Evolutionary conservation across 2,888 invertebrate genomes (phyloP).

Genomic region (Quadroppia sp.): DNA sequence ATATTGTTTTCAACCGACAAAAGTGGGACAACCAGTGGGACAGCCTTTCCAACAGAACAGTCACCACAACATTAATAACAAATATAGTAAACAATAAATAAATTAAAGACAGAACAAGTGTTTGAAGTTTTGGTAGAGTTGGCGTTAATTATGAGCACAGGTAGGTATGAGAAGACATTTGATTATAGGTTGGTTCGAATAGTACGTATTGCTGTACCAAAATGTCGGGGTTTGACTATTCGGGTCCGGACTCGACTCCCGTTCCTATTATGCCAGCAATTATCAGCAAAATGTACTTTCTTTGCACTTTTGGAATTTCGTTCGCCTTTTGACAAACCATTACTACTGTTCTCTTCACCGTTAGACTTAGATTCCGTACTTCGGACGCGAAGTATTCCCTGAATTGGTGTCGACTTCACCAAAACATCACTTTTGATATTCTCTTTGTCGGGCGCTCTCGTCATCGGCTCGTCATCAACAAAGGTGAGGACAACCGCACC

Average conservation of each 20-base stretch:
- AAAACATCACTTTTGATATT: background rate
- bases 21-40: constrained; percentile 4
- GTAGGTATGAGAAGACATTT: background rate
- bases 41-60: constrained; percentile 17
- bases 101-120: constrained; percentile 18
- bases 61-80: constrained; percentile 2
- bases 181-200: constrained; percentile 23
- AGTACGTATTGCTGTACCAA: constrained; percentile 19
- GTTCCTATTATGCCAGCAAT: background rate
- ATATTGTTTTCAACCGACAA: background rate
- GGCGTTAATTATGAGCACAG: constrained; percentile 29
- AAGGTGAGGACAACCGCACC: constrained; percentile 8
- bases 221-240: constrained; percentile 3
- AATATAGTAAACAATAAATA: constrained; percentile 12
- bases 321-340: constrained; percentile 11
- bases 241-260: background rate
- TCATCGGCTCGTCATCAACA: constrained; percentile 22
- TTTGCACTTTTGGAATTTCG: background rate
- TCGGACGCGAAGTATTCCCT: constrained; percentile 17
- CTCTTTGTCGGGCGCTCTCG: background rate
- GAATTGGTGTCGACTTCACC: constrained; percentile 11
- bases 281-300: constrained; percentile 32
- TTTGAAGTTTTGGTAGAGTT: background rate
- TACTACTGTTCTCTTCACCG: constrained; percentile 8
- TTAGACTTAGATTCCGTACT: background rate